Percentiles rank a stretch among this genome's conserved stretches.
Evolutionary conservation across 1,140 invertebrate genomes (phyloP).

Genomic region (Oncopodura yosiiana): DNA sequence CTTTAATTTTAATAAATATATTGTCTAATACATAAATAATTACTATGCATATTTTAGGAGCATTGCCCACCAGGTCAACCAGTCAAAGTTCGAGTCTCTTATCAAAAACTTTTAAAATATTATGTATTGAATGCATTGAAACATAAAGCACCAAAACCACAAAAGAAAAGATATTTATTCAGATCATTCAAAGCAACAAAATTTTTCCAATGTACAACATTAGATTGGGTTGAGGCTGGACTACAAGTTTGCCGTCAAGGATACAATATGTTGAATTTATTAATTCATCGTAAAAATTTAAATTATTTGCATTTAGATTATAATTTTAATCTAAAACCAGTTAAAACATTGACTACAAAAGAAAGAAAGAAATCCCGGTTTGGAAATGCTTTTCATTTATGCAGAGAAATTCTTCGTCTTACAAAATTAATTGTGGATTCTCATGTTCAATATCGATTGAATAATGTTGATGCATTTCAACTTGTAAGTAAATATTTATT

Average conservation of each 20-base stretch:
- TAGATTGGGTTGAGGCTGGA: constrained; percentile 99
- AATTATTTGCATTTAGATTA: constrained; percentile 99
- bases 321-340: constrained; percentile 99
- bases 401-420: constrained; percentile 91
- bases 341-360: constrained; percentile 98
- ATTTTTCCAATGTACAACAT: constrained; percentile 98
- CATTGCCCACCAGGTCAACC: constrained; percentile 97
- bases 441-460: constrained; percentile 96
- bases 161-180: constrained; percentile 97
- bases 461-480: constrained; percentile 99
- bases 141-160: constrained; percentile 92
- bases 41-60: constrained; percentile 51
- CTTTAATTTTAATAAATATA: neutral
- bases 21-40: neutral
- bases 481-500: too few relatives aligned
- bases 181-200: constrained; percentile 99
- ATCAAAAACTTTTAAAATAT: constrained; percentile 97
- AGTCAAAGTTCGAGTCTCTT: constrained; percentile 97
- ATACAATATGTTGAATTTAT: constrained; percentile 98
- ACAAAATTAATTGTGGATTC: constrained; percentile 98
- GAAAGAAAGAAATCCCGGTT: constrained; percentile 99
- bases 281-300: constrained; percentile 98
- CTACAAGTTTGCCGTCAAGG: constrained; percentile 93
- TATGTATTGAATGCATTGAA: constrained; percentile 96
- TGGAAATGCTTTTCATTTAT: constrained; percentile 99